Percentiles rank a stretch among this genome's conserved stretches.
Evolutionary conservation across 2,113 vertebrate species (phyloP).

Genomic region (Perccottus glenii): DNA sequence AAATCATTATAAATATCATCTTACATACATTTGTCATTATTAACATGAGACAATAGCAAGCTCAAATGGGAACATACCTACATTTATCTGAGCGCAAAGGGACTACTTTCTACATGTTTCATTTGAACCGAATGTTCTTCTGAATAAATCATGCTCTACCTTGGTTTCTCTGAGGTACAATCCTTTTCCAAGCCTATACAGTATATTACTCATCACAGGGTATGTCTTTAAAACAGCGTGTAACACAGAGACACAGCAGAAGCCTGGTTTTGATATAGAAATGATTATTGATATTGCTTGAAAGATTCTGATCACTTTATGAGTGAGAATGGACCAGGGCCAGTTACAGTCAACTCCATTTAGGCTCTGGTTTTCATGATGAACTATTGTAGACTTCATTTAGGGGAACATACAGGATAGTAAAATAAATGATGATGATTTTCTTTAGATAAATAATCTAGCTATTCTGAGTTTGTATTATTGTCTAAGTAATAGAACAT

Average conservation of each 20-base stretch:
- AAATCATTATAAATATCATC: not conserved
- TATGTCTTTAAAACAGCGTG: not conserved
- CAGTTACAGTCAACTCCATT: conserved; percentile 1
- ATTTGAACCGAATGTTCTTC: too few relatives aligned
- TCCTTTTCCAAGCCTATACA: not conserved
- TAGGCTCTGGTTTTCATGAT: not conserved
- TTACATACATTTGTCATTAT: not conserved
- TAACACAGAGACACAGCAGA: conserved; percentile 5
- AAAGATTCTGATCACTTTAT: not conserved
- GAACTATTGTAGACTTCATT: not conserved
- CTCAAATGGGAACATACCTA: not conserved
- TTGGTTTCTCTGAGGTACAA: not conserved
- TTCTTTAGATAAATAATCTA: not conserved
- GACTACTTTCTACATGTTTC: too few relatives aligned
- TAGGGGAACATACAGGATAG: not conserved
- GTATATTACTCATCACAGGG: too few relatives aligned
- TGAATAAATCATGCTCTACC: not conserved
- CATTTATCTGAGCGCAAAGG: too few relatives aligned
- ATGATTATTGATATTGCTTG: conserved; percentile 9
- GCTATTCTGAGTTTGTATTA: not conserved
- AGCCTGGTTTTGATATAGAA: not conserved
- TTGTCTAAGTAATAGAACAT: not conserved
- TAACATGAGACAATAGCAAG: not conserved
- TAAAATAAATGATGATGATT: not conserved
- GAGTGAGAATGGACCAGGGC: not conserved